phyloP scores from a whole-genome alignment of 1,140 invertebrate genomes.

The Myzus persicae region DNA sequence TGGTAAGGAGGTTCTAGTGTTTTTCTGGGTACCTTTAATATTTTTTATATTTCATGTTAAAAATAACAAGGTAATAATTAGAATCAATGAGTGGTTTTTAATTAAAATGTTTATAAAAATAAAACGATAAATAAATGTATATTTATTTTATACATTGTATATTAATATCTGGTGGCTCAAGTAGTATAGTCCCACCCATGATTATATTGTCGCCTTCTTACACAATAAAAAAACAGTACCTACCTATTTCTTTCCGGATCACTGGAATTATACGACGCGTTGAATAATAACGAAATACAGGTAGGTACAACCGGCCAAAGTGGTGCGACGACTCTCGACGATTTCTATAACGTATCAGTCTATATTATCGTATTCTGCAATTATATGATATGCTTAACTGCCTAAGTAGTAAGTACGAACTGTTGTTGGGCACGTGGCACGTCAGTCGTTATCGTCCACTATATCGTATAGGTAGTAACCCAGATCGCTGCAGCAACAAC shows the following conservation, averaged over 20 bases:
- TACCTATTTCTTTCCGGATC: neutral
- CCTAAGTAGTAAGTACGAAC: neutral
- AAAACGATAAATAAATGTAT: neutral
- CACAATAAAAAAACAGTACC: neutral
- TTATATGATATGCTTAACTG: neutral
- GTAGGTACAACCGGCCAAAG: neutral
- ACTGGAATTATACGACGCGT: neutral
- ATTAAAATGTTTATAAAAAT: neutral
- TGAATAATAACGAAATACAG: neutral
- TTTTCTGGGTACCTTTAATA: too few relatives aligned
- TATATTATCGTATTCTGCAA: neutral
- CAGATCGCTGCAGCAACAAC: neutral
- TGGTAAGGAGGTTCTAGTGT: too few relatives aligned
- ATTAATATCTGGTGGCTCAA: neutral
- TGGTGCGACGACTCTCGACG: neutral
- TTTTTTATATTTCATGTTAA: neutral
- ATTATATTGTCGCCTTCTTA: neutral
- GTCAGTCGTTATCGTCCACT: neutral
- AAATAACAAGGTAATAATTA: neutral
- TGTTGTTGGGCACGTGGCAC: neutral
- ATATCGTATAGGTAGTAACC: neutral
- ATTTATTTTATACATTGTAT: neutral
- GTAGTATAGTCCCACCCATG: neutral
- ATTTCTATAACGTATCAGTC: neutral
- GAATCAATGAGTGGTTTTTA: neutral